Conservation (phyloP, 2,113 vertebrate species). For the Mola mola region DNA sequence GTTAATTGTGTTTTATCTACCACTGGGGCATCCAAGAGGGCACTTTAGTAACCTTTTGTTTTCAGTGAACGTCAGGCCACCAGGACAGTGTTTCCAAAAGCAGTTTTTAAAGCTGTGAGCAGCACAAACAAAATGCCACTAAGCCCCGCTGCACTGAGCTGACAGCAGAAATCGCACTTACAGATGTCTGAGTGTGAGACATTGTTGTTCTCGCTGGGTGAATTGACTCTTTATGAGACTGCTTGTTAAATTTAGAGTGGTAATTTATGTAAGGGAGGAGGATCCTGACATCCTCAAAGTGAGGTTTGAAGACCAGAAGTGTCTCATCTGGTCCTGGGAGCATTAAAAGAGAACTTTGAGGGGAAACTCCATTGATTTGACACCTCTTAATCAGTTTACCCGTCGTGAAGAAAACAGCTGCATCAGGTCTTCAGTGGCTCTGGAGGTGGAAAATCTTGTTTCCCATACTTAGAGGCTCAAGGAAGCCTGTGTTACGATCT, state of each 20-base stretch:
- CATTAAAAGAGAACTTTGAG: neutral
- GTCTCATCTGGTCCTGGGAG: neutral
- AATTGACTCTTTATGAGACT: neutral
- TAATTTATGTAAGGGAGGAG: neutral
- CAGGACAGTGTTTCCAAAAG: neutral
- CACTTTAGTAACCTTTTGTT: too few relatives aligned
- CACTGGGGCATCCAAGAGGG: too few relatives aligned
- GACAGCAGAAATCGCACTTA: neutral
- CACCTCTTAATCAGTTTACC: neutral
- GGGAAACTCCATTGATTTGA: neutral
- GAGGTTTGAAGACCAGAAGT: neutral
- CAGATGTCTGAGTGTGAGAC: neutral
- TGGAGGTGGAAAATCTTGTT: neutral
- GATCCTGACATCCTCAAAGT: neutral
- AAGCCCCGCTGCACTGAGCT: slow-evolving; percentile 1
- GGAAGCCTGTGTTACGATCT: neutral
- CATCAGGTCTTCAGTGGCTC: neutral
- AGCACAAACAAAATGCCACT: neutral
- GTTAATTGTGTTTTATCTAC: too few relatives aligned
- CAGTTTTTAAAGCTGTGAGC: neutral
- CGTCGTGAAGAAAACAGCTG: neutral
- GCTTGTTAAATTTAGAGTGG: neutral
- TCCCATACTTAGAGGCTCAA: neutral
- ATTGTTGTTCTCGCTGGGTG: neutral
- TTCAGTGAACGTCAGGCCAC: too few relatives aligned